Evolutionary conservation across 2,113 vertebrate genomes (phyloP).

Genomic region (Ciconia boyciana): DNA sequence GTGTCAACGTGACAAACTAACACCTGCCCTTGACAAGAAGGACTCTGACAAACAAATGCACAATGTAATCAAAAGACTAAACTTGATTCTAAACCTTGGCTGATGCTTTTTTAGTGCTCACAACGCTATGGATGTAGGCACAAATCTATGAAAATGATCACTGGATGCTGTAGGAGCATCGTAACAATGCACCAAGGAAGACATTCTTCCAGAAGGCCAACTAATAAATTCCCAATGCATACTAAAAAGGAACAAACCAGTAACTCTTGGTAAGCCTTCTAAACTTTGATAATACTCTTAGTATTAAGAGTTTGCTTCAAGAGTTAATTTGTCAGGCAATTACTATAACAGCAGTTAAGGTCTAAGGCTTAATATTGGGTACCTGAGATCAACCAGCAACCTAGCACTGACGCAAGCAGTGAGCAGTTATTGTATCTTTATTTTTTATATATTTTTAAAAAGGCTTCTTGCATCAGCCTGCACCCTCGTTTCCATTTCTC

Average conservation of each 20-base stretch:
- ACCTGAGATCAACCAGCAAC: not conserved
- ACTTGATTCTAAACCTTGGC: not conserved
- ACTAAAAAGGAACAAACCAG: not conserved
- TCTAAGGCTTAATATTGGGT: not conserved
- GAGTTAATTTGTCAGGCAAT: not conserved
- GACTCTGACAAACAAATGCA: not conserved
- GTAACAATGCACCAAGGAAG: not conserved
- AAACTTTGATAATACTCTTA: not conserved
- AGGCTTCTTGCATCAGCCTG: not conserved
- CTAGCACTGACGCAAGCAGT: not conserved
- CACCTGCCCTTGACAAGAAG: not conserved
- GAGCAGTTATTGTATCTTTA: not conserved
- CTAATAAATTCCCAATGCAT: not conserved
- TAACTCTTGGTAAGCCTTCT: not conserved
- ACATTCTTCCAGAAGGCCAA: not conserved
- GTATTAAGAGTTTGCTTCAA: not conserved
- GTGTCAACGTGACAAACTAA: not conserved
- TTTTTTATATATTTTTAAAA: not conserved
- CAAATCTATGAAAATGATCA: not conserved
- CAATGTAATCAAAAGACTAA: not conserved
- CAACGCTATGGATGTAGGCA: accelerated
- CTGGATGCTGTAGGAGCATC: not conserved
- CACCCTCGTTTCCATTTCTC: not conserved
- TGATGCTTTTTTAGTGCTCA: not conserved
- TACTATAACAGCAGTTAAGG: not conserved